Evolutionary conservation across 2,888 invertebrate genomes (phyloP).

Genomic region (Acanthosepion esculentum): DNA sequence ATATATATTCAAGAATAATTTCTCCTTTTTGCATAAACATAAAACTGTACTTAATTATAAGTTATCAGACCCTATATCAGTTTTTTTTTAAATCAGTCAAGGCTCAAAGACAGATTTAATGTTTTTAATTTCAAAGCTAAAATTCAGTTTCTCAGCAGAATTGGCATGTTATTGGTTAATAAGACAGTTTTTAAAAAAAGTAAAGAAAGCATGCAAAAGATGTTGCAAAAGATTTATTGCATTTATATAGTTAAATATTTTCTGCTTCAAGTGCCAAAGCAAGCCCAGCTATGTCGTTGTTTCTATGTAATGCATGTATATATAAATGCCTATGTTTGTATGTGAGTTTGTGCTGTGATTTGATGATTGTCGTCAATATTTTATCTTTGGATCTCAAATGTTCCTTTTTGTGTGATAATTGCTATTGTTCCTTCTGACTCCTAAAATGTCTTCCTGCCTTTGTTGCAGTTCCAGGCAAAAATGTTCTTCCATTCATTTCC

Average conservation of each 20-base stretch:
- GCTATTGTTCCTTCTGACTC: no score
- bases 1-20: no score
- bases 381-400: no score
- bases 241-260: neutral
- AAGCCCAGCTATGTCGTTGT: slow-evolving; percentile 8
- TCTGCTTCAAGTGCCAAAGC: neutral
- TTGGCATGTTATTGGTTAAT: neutral
- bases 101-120: neutral
- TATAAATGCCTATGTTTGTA: no score
- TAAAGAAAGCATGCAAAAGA: neutral
- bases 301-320: neutral
- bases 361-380: no score
- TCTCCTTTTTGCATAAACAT: no score
- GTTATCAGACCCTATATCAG: neutral
- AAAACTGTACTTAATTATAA: no score
- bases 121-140: neutral
- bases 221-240: neutral
- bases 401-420: no score
- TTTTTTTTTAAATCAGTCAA: neutral
- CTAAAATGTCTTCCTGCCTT: no score
- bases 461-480: no score
- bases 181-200: neutral
- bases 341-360: no score
- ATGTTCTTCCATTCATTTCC: no score
- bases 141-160: neutral